Evolutionary conservation across 2,797 vertebrate genomes (phyloP), one percentile per base, ranked within the genome.

Genomic region (Octomys mimax): DNA sequence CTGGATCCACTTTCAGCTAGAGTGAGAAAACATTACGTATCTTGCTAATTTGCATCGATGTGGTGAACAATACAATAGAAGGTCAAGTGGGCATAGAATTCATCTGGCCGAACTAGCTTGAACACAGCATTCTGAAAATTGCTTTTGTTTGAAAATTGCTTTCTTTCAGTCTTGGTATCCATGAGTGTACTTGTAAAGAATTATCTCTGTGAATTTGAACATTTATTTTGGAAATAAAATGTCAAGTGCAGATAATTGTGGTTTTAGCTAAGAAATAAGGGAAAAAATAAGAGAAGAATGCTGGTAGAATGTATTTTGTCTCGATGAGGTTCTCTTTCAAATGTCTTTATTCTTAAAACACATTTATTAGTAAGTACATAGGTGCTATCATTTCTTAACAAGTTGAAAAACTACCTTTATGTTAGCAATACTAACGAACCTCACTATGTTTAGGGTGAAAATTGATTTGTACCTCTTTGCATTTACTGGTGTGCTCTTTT

Each of bases 401-500:
- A 89, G 22, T 57, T 82, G 85, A 70, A 81, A 87, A 95, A 62
- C 39, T 80, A 68, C 90, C 54, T 92, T 82, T 96, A 21, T 21
- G 16, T 52, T 89, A 90, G 3, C 70, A 93, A 2, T 87, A 87
- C 84, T 97, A 93, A 98, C 93, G 92, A 97, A 96, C 95, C 92
- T 68, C 88, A 61, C 54, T 70, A 42, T 75, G 68, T 77, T 97
- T 95, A 79, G 62, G 61, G 42, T 95, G 73, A 97, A 97, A 97
- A 98, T 97, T 97, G 96, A 98, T 98, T 97, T 90, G 85, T 92
- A 39, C 13, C 36, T 96, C 93, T 96, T 73, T 97, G 28, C 94
- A 87, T 96, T 98, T 97, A 79, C 94, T 70, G 2, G 21, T 62
- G 46, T 95, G 39, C 62, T 95, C 93, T 89, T 88, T 97, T 18